Conservation (phyloP, 2,888 invertebrate genomes). For the Drosophila nr. perissopoda region DNA sequence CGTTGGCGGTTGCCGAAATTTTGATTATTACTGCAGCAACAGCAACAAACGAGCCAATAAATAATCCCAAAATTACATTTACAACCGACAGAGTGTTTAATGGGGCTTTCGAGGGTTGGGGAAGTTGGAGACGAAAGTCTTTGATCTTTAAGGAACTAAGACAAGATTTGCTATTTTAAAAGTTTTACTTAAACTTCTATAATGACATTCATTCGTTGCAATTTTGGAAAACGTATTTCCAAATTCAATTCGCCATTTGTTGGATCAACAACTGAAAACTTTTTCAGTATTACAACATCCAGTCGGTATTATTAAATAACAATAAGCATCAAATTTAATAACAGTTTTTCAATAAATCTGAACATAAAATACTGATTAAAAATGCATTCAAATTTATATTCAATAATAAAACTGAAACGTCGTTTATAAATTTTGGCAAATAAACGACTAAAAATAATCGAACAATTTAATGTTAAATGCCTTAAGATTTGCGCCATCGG, state of each 20-base stretch:
- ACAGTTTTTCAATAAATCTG: constrained; percentile 52
- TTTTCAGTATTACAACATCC: constrained; percentile 5
- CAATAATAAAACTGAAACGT: constrained; percentile 66
- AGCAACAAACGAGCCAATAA: constrained; percentile 51
- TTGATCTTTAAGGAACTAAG: neutral
- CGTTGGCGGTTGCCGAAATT: constrained; percentile 71
- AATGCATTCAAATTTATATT: constrained; percentile 72
- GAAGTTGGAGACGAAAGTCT: neutral
- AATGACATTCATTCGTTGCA: neutral
- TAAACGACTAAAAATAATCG: constrained; percentile 57
- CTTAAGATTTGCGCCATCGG: constrained; percentile 63
- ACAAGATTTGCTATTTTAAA: neutral
- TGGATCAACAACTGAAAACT: neutral
- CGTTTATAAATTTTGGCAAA: constrained; percentile 60
- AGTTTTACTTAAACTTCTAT: neutral
- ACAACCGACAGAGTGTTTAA: constrained; percentile 53
- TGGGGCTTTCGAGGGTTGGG: constrained; percentile 16
- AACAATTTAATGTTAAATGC: constrained; percentile 66
- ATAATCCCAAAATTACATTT: constrained; percentile 54
- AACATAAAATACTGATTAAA: constrained; percentile 72
- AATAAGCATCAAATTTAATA: constrained; percentile 52
- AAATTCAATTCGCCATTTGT: neutral
- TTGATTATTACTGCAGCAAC: constrained; percentile 65
- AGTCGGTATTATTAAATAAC: constrained; percentile 42
- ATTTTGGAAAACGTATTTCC: neutral